These are phyloP conservation scores for Acomys russatus DNA, from an alignment of 2,797 vertebrate species.

Conservation along the genomic window DNA sequence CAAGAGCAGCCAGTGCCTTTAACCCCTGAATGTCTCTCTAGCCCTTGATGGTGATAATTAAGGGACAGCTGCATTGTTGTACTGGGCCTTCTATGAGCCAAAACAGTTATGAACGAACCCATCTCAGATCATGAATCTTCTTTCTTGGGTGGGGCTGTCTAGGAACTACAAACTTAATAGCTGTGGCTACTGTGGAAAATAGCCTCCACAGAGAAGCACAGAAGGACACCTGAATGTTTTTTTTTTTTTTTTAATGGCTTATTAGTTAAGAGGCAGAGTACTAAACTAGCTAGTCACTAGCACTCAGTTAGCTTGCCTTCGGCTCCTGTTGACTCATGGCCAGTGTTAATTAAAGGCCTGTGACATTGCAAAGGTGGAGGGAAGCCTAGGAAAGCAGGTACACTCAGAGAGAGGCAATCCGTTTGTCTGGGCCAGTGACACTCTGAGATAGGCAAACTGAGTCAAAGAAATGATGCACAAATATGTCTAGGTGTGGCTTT, in stretches of 20 bases:
- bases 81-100: conserved; percentile 94
- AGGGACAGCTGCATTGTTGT: conserved; percentile 96
- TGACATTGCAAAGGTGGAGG: not conserved
- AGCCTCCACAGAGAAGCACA: conserved; percentile 91
- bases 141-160: conserved; percentile 97
- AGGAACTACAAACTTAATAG: conserved; percentile 96
- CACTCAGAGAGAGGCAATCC: not conserved
- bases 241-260: too few species aligned
- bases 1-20: not conserved
- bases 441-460: not conserved
- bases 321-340: not conserved
- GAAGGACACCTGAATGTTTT: conserved; percentile 96
- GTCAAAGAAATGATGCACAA: not conserved
- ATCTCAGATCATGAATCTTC: conserved; percentile 95
- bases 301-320: not conserved
- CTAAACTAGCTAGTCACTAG: not conserved
- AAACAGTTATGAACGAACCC: conserved; percentile 92
- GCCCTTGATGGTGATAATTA: conserved; percentile 96
- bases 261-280: conserved; percentile 89
- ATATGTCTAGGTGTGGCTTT: conserved; percentile 93
- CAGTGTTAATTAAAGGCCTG: not conserved
- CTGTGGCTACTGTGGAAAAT: conserved; percentile 94
- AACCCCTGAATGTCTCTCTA: not conserved
- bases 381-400: not conserved
- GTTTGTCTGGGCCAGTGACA: not conserved